Base-by-base conservation (phyloP, 2,888 invertebrate genomes). In the Noctuana brunneofusca region DNA sequence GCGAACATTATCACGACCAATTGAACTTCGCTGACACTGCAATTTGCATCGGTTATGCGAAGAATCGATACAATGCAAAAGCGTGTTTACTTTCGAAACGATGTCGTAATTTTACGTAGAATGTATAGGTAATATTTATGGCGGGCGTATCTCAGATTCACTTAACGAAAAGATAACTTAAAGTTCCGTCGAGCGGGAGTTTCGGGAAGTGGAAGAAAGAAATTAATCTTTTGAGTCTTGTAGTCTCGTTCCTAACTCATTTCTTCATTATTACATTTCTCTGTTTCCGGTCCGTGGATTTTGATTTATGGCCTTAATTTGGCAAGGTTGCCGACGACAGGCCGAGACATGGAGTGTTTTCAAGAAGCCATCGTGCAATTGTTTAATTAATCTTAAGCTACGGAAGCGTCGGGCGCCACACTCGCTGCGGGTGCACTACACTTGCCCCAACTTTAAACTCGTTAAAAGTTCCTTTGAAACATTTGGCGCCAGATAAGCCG, bases 401-500 rank as follows among this genome's bases (percentile, higher is more conserved):
- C 78, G 60, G 79, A 83, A 84, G 81, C 81, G 84, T 81, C 84
- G 83, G 80, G 83, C 75, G 69, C 71, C 73, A 71, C 71, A 71
- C 76, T 71, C 69, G 68, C 72, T 71, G 84, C 73, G 74, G 75
- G 84, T 87, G 88, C 89, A 90, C 84, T 89, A 87, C 87, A 88
- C 88, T 89, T 78, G 84, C 85, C 78, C 81, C 84, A 88, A 89
- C 89, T 90, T 89, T 89, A 87, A 90, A 91, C 90, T 90, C 89
- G 90, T 91, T 91, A 90, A 89, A 91, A 91, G 89, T 90, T 91
- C 83, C 88, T 87, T 89, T 83, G 89, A 73, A 75, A 90, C 90
- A 91, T 91, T 90, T 89, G 90, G 89, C 89, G 89, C 87, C 84
- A 88, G 90, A 90, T 90, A 90, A 90, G 90, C 89, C 89, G 79